Evolutionary conservation across 2,888 invertebrate species (phyloP).

Genomic region (Boloria selene): DNA sequence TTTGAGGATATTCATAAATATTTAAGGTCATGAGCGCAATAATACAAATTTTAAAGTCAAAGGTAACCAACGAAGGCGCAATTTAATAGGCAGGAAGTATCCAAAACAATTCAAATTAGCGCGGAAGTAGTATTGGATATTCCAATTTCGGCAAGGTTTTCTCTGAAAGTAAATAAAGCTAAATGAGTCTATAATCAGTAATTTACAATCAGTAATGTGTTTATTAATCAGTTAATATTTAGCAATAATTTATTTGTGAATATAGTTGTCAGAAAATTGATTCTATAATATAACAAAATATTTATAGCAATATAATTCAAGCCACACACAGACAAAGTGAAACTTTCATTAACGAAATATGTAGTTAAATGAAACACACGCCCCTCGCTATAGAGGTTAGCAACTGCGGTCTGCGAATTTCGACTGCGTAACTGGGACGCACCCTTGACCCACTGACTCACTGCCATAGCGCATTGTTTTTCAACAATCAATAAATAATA

Average conservation of each 20-base stretch:
- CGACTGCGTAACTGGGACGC: slow-evolving; percentile 76
- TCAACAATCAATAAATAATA: slow-evolving; percentile 82
- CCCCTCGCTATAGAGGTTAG: slow-evolving; percentile 73
- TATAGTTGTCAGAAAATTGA: no score
- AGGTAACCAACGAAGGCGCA: slow-evolving; percentile 18
- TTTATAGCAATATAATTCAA: not conserved
- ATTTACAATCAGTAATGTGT: no score
- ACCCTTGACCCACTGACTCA: slow-evolving; percentile 81
- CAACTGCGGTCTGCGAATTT: slow-evolving; percentile 77
- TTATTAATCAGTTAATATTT: no score
- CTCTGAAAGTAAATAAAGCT: slow-evolving; percentile 27
- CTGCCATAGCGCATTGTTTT: slow-evolving; percentile 79
- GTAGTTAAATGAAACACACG: slow-evolving; percentile 34
- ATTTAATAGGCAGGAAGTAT: slow-evolving; percentile 32
- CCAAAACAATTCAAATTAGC: slow-evolving; percentile 18
- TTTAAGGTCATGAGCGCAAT: slow-evolving; percentile 6
- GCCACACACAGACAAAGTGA: slow-evolving; percentile 2
- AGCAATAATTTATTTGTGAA: no score
- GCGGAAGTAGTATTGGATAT: slow-evolving; percentile 29
- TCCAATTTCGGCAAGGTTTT: slow-evolving; percentile 36
- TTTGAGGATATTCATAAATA: slow-evolving; percentile 19
- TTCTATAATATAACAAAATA: not conserved
- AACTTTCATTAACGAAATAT: slow-evolving; percentile 20
- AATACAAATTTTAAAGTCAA: slow-evolving; percentile 18
- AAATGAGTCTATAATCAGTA: slow-evolving; percentile 24